Evolutionary conservation across 92 coral and sea anemone genomes (phyloP), one percentile per base, ranked within the genome.

Genomic region (Zoanthus sansibaricus): DNA sequence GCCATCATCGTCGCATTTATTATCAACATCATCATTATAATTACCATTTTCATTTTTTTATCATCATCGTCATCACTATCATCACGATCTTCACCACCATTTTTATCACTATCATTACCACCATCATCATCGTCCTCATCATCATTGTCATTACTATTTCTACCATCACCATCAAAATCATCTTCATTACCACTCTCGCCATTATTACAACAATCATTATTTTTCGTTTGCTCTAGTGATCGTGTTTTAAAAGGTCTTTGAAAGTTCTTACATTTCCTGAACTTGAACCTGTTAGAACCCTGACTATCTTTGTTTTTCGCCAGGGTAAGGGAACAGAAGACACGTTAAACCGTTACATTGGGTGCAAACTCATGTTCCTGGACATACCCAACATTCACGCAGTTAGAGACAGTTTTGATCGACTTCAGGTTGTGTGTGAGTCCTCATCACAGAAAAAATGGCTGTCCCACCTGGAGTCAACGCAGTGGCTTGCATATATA

Each of bases 311-410:
- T 55, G 70, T 73, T 61, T 5, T 56, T 17, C 13, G 0, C 86
- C 42, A 97, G 99, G 99, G 99, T 52, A 97, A 97, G 77, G 99
- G 99, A 48, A 97, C 99, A 5, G 99, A 97, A 55, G 98, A 97
- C 86, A 93, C 95, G 9, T 44, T 95, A n/a, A 96, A 95, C 75
- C 95, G 98, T 8, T 97, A 97, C 74, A 95, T 93, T 66, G 99
- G 99, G 44, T 97, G 99, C 71, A 93, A 90, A 54, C 91, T 97
- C 76, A 92, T 96, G 47, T 97, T 95, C 83, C 90, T 97, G 66
- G 98, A 97, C 71, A 97, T 97, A 51, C 94, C 99, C 7, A 97
- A 97, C 52, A 97, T 97, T 61, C 99, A 97, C 67, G 99, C 99
- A 7, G 99, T 95, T 7, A 88, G 99, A 46, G 99, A 97, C 84